Conservation (phyloP, 2,888 invertebrate species). For the Iphiclides podalirius region DNA sequence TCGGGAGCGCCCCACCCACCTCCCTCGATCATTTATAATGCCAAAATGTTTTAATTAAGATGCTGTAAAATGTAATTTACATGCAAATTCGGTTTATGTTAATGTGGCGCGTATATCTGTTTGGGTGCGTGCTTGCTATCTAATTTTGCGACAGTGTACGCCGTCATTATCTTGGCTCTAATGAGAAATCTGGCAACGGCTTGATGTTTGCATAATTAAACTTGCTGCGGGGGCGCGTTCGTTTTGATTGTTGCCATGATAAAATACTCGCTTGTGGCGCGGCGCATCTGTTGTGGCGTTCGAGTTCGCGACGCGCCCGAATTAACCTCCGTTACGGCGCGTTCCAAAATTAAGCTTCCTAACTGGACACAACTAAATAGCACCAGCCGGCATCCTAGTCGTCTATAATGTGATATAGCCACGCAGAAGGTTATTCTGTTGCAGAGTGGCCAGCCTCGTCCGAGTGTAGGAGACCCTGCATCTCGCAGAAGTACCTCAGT, state of each 20-base stretch:
- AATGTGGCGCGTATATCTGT: conserved; percentile 80
- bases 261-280: conserved; percentile 65
- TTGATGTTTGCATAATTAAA: conserved; percentile 80
- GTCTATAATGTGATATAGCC: no score
- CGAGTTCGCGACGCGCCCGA: conserved; percentile 20
- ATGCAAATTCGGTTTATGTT: conserved; percentile 82
- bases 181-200: conserved; percentile 80
- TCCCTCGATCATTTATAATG: conserved; percentile 80
- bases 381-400: no score
- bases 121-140: conserved; percentile 80
- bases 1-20: conserved; percentile 61
- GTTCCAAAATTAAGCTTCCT: no score
- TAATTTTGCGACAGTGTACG: conserved; percentile 80
- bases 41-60: conserved; percentile 82
- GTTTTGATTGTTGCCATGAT: conserved; percentile 75
- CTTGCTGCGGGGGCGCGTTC: conserved; percentile 66
- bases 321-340: conserved; percentile 8
- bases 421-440: no score
- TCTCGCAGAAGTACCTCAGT: no score
- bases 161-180: conserved; percentile 80
- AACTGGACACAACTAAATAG: no score
- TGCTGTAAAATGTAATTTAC: conserved; percentile 82
- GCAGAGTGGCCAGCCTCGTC: no score
- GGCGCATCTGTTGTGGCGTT: conserved; percentile 38
- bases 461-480: no score